Evolutionary conservation across 2,113 vertebrate genomes (phyloP).

Genomic region (Megaceryle maxima): DNA sequence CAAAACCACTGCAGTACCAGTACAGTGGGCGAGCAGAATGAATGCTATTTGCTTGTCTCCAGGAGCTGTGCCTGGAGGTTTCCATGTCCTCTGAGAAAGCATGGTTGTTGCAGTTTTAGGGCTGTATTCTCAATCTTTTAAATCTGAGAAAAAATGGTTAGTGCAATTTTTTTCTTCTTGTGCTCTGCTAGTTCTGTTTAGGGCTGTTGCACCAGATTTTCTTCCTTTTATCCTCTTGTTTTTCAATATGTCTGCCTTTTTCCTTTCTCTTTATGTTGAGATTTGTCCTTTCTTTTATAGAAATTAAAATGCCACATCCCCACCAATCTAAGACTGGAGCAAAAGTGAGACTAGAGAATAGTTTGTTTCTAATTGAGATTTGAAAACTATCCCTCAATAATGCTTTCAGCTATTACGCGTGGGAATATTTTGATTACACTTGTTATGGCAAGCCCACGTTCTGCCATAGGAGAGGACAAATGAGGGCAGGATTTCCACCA

Average conservation of each 20-base stretch:
- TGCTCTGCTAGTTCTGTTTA: not conserved
- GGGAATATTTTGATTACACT: conserved; percentile 51
- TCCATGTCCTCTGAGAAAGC: not conserved
- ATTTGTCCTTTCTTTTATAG: conserved; percentile 11
- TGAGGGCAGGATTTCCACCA: not conserved
- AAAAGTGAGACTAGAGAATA: conserved; percentile 13
- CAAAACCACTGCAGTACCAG: not conserved
- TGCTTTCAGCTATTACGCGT: not conserved
- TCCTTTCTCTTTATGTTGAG: conserved; percentile 1
- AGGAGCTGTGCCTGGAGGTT: not conserved
- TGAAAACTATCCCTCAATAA: conserved; percentile 19
- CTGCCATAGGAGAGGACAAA: not conserved
- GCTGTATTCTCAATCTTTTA: conserved; percentile 4
- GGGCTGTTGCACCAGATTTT: not conserved
- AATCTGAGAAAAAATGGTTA: not conserved
- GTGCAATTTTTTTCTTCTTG: not conserved
- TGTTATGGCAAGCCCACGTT: not conserved
- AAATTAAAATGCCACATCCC: conserved; percentile 24
- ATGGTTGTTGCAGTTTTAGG: not conserved
- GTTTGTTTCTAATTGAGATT: conserved; percentile 35
- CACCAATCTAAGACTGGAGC: not conserved
- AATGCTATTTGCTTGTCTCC: not conserved
- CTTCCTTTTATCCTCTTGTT: conserved; percentile 27
- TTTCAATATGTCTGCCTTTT: conserved; percentile 29
- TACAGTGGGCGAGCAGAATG: rapidly evolving